phyloP scores from a whole-genome alignment of 2,888 invertebrate species.

The Parnassius smintheus region DNA sequence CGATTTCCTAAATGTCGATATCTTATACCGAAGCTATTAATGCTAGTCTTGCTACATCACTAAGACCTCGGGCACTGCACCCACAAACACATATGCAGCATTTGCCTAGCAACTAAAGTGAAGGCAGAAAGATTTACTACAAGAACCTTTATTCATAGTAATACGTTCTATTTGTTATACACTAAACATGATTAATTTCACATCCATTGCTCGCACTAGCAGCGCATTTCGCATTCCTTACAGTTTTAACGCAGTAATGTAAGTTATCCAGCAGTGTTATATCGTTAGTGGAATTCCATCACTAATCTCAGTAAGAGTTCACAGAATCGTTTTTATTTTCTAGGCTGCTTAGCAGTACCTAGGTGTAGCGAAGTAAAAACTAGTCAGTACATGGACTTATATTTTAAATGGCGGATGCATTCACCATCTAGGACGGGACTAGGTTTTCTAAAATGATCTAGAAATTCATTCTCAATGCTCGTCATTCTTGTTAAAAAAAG shows the following conservation, averaged over 20 bases:
- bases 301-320: constrained; percentile 44
- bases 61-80: constrained; percentile 63
- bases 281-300: constrained; percentile 2
- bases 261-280: neutral
- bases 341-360: constrained; percentile 64
- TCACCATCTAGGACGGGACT: constrained; percentile 58
- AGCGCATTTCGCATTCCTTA: fast-evolving
- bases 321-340: constrained; percentile 66
- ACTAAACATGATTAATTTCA: constrained; percentile 24
- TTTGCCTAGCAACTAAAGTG: constrained; percentile 72
- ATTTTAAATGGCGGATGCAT: constrained; percentile 67
- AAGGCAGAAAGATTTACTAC: constrained; percentile 71
- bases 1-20: constrained; percentile 5
- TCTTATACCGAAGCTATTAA: constrained; percentile 33
- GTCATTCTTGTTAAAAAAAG: constrained; percentile 25
- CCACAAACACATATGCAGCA: constrained; percentile 57
- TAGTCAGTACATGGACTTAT: constrained; percentile 56
- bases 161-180: constrained; percentile 36
- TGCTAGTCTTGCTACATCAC: constrained; percentile 38
- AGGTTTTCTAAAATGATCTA: constrained; percentile 62
- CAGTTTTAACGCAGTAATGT: constrained; percentile 36
- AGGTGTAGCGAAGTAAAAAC: constrained; percentile 58
- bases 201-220: constrained; percentile 39
- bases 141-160: constrained; percentile 36
- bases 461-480: constrained; percentile 46